These are phyloP conservation scores for Loxodonta africana DNA, from an alignment of 2,113 vertebrate species.

Conservation along the genomic window DNA sequence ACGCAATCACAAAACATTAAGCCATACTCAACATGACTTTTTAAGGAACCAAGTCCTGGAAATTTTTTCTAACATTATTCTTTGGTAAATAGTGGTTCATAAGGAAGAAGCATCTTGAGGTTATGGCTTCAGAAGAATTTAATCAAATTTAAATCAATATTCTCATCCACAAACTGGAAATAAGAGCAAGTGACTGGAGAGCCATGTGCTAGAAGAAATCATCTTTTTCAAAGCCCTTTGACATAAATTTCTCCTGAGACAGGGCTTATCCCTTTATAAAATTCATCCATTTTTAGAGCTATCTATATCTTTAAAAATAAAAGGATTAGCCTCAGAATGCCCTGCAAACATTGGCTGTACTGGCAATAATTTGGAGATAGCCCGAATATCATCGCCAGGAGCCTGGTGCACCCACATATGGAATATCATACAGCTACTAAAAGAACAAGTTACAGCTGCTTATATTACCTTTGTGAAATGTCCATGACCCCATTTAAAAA, in stretches of 20 bases:
- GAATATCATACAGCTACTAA: not conserved
- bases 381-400: not conserved
- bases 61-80: conserved; percentile 32
- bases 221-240: not conserved
- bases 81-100: conserved; percentile 46
- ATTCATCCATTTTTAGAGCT: not conserved
- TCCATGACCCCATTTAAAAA: not conserved
- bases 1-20: conserved; percentile 18
- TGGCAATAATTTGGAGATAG: not conserved
- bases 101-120: not conserved
- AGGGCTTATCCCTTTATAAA: not conserved
- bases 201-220: not conserved
- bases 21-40: not conserved
- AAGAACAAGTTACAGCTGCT: not conserved
- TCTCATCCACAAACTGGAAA: conserved; percentile 12
- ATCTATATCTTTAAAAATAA: not conserved
- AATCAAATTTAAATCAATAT: not conserved
- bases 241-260: not conserved
- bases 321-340: not conserved
- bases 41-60: conserved; percentile 17
- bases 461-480: not conserved
- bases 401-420: not conserved
- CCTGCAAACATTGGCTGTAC: not conserved
- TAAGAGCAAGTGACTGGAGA: not conserved
- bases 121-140: conserved; percentile 28